Evolutionary conservation across 2,888 invertebrate genomes (phyloP), one percentile per base, ranked within the genome.

Genomic region (Tridacna crocea): DNA sequence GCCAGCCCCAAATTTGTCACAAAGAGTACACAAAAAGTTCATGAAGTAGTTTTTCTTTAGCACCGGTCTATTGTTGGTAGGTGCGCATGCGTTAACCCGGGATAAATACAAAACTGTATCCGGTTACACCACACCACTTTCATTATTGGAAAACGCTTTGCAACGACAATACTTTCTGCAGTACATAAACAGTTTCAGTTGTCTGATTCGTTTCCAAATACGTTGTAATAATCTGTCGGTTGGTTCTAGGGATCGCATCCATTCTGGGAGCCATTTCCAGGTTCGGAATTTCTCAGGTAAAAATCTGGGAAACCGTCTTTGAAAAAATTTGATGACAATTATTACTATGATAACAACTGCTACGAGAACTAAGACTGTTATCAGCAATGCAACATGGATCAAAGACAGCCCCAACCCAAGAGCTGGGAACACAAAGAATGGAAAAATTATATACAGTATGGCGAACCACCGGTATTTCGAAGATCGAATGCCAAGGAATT

Each of bases 401-500:
- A 92, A 27, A 8, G 92, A 92, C 22, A 94, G 87, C 3, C 88
- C 92, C 77, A 94, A 93, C 8, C 93, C 88, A 27, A 79, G 26
- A 11, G 86, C 88, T 3, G 94, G 94, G 11, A 93, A 66, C 11
- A 92, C 0, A 77, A 93, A 92, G 84, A 92, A 93, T 88, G 91
- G 87, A 19, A 88, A 13, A 12, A 92, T 55, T 0, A 93, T 75
- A 90, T 95, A 95, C 36, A 94, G 85, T 11, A 95, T 83, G 10
- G 95, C 95, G 89, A 95, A 96, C 96, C 96, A 96, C 3, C 95
- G 94, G 87, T 96, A 95, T 87, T 95, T 91, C n/a, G 95, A 95
- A 0, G 95, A 95, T 13, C 94, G 94, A 55, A 94, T 92, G 26
- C 96, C 96, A 22, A 96, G 91, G 51, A 93, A 89, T 86, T 94